Evolutionary conservation across 2,113 vertebrate genomes (phyloP).

Genomic region (Cryptotis parvus): DNA sequence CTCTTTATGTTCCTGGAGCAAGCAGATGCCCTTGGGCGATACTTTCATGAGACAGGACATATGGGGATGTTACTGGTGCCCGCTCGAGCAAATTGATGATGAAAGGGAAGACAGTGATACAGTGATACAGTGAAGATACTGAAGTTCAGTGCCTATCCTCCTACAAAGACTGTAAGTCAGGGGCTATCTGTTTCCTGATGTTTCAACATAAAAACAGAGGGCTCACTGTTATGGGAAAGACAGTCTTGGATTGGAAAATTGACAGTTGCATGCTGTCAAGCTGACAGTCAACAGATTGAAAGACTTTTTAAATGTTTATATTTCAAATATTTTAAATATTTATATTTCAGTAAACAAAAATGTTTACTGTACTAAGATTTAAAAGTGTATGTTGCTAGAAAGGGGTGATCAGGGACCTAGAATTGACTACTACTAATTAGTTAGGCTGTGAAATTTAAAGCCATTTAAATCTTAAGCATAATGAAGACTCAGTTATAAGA

Average conservation of each 20-base stretch:
- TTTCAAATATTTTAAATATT: background rate
- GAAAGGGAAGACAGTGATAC: too few relatives aligned
- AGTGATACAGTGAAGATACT: too few relatives aligned
- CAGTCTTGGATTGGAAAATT: background rate
- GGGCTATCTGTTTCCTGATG: background rate
- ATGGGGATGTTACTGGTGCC: too few relatives aligned
- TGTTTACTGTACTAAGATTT: background rate
- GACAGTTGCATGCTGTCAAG: too few relatives aligned
- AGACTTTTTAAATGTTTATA: background rate
- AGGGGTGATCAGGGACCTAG: background rate
- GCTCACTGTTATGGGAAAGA: background rate
- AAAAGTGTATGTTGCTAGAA: background rate
- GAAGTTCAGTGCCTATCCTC: background rate
- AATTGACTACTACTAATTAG: background rate
- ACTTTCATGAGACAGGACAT: too few relatives aligned
- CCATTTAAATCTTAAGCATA: background rate
- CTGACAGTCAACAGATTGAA: too few relatives aligned
- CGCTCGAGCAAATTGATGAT: too few relatives aligned
- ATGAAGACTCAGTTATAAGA: background rate
- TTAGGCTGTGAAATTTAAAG: background rate
- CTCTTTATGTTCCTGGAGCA: too few relatives aligned
- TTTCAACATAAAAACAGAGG: background rate
- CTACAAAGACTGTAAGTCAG: background rate
- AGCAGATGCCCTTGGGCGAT: too few relatives aligned
- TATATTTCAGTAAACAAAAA: background rate